Conservation (phyloP, 2,113 vertebrate genomes). For the Pollimyrus isidori region DNA sequence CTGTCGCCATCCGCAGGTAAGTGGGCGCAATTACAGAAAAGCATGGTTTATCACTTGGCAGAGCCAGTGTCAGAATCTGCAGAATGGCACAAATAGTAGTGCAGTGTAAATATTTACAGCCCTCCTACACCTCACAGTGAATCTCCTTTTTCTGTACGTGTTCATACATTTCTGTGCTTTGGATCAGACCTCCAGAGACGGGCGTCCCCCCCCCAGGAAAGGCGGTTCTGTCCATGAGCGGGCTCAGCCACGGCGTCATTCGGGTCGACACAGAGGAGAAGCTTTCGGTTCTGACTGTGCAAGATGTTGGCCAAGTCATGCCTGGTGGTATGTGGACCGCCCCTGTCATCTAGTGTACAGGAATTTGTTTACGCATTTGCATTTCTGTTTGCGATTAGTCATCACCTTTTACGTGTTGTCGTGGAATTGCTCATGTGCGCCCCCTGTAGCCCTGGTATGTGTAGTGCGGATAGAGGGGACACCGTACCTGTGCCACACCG, state of each 20-base stretch:
- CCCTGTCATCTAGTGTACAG: not conserved
- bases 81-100: not conserved
- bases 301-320: slow-evolving; percentile 93
- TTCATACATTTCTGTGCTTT: slow-evolving; percentile 11
- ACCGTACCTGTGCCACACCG: slow-evolving; percentile 82
- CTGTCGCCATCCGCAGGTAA: slow-evolving; percentile 89
- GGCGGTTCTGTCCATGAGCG: slow-evolving; percentile 86
- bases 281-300: slow-evolving; percentile 84
- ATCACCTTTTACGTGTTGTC: not conserved
- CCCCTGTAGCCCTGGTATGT: slow-evolving; percentile 68
- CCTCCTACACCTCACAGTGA: not conserved
- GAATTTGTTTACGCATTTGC: not conserved
- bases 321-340: slow-evolving; percentile 72
- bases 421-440: slow-evolving; percentile 18
- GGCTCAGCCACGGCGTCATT: slow-evolving; percentile 83
- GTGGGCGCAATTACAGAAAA: slow-evolving; percentile 27
- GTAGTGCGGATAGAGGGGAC: slow-evolving; percentile 83
- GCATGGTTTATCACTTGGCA: not conserved
- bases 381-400: slow-evolving; percentile 9
- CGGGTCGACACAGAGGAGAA: slow-evolving; percentile 91
- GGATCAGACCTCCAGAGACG: slow-evolving; percentile 76
- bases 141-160: not conserved
- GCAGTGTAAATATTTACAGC: not conserved
- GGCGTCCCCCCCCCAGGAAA: slow-evolving; percentile 84
- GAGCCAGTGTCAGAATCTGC: not conserved